Conservation (phyloP, 35 echinoderm and acorn worm genomes). For the Strongylocentrotus purpuratus region DNA sequence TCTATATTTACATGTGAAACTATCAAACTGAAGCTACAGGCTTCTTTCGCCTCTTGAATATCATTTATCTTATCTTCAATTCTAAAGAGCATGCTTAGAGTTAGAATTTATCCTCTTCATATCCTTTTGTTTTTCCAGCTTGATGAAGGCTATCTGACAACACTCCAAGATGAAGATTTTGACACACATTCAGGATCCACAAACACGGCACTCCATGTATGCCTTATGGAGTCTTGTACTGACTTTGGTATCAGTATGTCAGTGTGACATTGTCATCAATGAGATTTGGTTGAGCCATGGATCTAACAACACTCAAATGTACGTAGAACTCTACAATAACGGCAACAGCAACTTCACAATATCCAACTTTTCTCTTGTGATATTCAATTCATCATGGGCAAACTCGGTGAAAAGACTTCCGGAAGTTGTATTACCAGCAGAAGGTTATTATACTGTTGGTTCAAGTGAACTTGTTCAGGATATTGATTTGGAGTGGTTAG, state of each 20-base stretch:
- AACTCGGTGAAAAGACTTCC: not conserved
- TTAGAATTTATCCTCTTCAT: not conserved
- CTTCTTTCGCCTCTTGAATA: no score
- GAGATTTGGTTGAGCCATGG: not conserved
- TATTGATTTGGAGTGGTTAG: slow-evolving; percentile 13
- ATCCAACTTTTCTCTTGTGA: slow-evolving; percentile 26
- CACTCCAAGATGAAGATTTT: not conserved
- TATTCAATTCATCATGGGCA: slow-evolving; percentile 25
- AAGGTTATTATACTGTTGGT: slow-evolving; percentile 22
- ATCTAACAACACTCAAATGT: not conserved
- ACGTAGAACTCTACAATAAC: slow-evolving; percentile 17
- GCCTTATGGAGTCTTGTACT: not conserved
- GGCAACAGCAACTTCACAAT: slow-evolving; percentile 1
- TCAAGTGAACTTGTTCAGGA: not conserved
- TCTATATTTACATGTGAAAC: no score
- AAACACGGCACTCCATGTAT: not conserved
- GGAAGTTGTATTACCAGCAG: not conserved
- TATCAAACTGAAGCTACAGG: no score
- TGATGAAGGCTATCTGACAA: not conserved
- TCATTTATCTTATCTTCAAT: no score
- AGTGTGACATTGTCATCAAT: slow-evolving; percentile 40
- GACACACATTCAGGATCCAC: not conserved
- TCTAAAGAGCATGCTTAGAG: not conserved
- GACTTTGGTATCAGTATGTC: not conserved
- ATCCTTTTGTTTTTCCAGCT: not conserved